Conservation (phyloP, 1,140 invertebrate species). For the Drosophila bifasciata region DNA sequence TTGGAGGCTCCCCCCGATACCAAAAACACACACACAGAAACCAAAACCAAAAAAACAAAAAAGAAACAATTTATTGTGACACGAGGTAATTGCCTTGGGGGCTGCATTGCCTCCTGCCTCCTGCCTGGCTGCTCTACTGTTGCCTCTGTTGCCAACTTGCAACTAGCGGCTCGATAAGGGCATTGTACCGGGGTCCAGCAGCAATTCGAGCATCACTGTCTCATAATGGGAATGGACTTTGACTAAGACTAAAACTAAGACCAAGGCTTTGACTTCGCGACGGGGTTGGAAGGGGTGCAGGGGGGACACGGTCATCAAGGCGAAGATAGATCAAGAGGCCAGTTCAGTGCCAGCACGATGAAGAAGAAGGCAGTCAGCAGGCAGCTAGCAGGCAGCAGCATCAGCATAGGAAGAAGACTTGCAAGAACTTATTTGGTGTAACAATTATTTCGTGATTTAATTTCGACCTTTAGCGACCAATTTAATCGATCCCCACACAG, state of each 20-base stretch:
- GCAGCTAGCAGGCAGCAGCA: neutral
- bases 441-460: conserved; percentile 83
- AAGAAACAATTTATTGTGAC: conserved; percentile 79
- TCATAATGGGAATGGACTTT: conserved; percentile 17
- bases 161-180: conserved; percentile 49
- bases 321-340: conserved; percentile 57
- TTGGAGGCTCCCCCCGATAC: conserved; percentile 25
- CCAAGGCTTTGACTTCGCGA: neutral
- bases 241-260: conserved; percentile 26
- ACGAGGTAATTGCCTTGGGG: conserved; percentile 73
- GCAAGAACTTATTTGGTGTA: conserved; percentile 81
- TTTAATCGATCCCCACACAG: conserved; percentile 75
- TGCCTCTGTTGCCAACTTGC: conserved; percentile 11
- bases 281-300: too few species aligned
- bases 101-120: conserved; percentile 44
- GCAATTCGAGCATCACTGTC: conserved; percentile 15
- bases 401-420: conserved; percentile 28
- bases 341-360: conserved; percentile 35
- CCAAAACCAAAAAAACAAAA: neutral
- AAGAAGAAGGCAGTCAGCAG: conserved; percentile 2
- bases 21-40: too few species aligned
- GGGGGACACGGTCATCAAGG: conserved; percentile 53
- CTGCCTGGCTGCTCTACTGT: neutral
- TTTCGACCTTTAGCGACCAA: conserved; percentile 83
- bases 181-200: conserved; percentile 47